A percentile compares a stretch with the other conserved stretches of the same genome.
Evolutionary conservation across 2,113 vertebrate genomes (phyloP).

Genomic region (Albula goreensis): DNA sequence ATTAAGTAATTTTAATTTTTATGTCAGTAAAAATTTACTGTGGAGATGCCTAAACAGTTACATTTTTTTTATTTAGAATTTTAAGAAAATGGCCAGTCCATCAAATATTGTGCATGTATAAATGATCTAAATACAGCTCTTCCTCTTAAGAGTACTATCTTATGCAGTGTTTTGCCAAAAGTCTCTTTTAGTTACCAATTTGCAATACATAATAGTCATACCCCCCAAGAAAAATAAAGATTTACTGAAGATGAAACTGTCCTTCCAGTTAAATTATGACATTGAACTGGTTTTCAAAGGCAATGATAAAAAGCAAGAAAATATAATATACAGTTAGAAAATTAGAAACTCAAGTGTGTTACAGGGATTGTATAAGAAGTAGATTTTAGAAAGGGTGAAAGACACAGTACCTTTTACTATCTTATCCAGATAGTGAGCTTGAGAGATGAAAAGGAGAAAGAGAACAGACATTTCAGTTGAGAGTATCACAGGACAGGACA

Average conservation of each 20-base stretch:
- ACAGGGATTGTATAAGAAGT: not conserved
- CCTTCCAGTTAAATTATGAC: constrained; percentile 22
- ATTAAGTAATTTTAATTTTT: not conserved
- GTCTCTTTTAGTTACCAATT: too few species aligned
- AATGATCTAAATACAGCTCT: too few species aligned
- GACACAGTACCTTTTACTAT: constrained; percentile 91
- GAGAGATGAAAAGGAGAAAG: constrained; percentile 68
- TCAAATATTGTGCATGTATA: too few species aligned
- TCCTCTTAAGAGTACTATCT: not conserved
- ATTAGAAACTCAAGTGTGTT: not conserved
- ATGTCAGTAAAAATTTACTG: not conserved
- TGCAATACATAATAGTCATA: too few species aligned
- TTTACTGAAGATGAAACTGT: not conserved
- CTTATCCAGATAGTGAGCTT: constrained; percentile 93
- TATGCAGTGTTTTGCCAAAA: not conserved
- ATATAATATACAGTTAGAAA: not conserved
- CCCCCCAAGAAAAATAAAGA: too few species aligned
- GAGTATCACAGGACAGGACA: constrained; percentile 69
- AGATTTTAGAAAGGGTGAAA: constrained; percentile 68
- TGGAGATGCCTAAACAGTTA: not conserved
- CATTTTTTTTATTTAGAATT: not conserved
- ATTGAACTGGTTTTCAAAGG: constrained; percentile 9
- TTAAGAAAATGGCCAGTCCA: not conserved
- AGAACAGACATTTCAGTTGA: constrained; percentile 79
- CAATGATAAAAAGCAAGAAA: constrained; percentile 17